Base-by-base conservation (phyloP, 2,113 vertebrate species). In the Oncorhynchus gorbuscha region DNA sequence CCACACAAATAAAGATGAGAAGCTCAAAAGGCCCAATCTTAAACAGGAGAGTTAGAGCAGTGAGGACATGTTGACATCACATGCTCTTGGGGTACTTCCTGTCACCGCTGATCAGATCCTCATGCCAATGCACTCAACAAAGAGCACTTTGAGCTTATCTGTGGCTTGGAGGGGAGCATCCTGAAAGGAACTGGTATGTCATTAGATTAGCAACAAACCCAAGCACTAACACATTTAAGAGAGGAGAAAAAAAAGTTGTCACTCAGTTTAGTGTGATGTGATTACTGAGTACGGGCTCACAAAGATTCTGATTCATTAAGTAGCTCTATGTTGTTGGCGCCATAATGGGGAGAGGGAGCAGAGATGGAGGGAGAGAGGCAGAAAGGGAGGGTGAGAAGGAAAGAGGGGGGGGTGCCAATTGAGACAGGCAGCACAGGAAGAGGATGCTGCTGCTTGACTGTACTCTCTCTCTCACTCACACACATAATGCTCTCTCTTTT, bases 231-330 rank as follows among this genome's bases (percentile, higher is more conserved):
- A 6, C n/a, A 22, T 62, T 62, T 62, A 62, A 62, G 59, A 62
- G 59, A 22, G n/a, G 7, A 62, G 18, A 62, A 22, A 62, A 22
- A 20, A n/a, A 45, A 45, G n/a, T 22, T 62, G 59, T 62, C 20
- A 20, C 55, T 62, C n/a, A 62, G 59, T 62, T 68, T 35, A 59
- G 51, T 75, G 28, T 72, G 72, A 32, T 22, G 22, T 76, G 73
- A 76, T 76, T 76, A 80, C 61, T 26, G 51, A 71, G 73, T 30
- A 28, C 28, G 8, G 73, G 55, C 72, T 77, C 61, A 79, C 68
- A 73, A 73, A 79, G 71, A 73, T 22, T 16, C 39, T 70, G 62
- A 76, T 76, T 85, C 71, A 76, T 72, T 81, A 64, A 67, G 35
- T 48, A 69, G 74, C 74, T 55, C 67, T 11, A 22, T 59, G 73